Evolutionary conservation across 2,797 vertebrate genomes (phyloP).

Genomic region (Nasua narica): DNA sequence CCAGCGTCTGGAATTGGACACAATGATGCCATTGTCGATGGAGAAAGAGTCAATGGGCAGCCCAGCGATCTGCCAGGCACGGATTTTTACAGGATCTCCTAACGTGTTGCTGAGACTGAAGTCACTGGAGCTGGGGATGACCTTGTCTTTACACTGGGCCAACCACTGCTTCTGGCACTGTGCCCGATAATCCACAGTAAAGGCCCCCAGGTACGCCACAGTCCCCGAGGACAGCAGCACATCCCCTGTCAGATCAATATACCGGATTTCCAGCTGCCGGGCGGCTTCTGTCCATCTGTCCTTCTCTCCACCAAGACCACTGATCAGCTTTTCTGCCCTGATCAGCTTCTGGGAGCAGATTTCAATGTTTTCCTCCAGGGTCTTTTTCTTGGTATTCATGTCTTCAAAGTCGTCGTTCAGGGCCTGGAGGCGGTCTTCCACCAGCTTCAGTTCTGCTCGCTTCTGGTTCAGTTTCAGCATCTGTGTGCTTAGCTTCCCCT

Average conservation of each 20-base stretch:
- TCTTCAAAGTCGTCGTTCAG: conserved; percentile 89
- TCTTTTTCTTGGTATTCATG: conserved; percentile 89
- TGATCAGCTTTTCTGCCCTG: conserved; percentile 93
- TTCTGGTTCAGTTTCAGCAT: conserved; percentile 90
- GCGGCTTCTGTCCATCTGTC: conserved; percentile 94
- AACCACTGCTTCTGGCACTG: conserved; percentile 91
- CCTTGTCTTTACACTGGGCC: conserved; percentile 85
- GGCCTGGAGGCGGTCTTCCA: conserved; percentile 88
- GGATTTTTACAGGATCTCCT: conserved; percentile 92
- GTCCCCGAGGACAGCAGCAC: conserved; percentile 92
- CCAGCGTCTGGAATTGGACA: conserved; percentile 94
- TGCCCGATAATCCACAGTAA: conserved; percentile 91
- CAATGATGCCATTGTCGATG: conserved; percentile 94
- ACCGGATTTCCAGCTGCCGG: conserved; percentile 84
- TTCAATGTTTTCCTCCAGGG: conserved; percentile 91
- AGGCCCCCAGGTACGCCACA: conserved; percentile 94
- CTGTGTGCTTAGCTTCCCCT: conserved; percentile 85
- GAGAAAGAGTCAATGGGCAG: conserved; percentile 95
- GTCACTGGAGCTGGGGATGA: conserved; percentile 89
- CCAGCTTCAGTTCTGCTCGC: conserved; percentile 89
- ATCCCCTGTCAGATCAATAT: conserved; percentile 92
- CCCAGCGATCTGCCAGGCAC: conserved; percentile 93
- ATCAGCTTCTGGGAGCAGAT: conserved; percentile 92
- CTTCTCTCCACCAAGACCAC: conserved; percentile 95
- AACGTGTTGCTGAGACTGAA: conserved; percentile 91